Conservation (phyloP, 2,888 invertebrate species). For the Catocala fraxini region DNA sequence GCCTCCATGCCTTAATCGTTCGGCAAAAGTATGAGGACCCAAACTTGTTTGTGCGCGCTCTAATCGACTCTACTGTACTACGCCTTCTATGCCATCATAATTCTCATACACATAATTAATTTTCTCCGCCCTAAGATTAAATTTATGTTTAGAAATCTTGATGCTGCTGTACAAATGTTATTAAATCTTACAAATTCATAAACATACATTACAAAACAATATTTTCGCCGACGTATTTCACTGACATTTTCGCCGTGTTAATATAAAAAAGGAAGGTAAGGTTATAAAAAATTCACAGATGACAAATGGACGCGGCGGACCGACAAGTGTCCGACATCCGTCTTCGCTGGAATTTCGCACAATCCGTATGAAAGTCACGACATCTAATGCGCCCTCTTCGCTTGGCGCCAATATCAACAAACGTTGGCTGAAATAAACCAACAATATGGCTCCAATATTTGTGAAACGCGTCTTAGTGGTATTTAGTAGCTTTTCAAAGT, state of each 20-base stretch:
- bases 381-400: constrained; percentile 34
- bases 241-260: constrained; percentile 24
- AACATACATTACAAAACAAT: neutral
- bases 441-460: neutral
- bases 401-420: constrained; percentile 4
- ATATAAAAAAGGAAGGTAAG: constrained; percentile 52
- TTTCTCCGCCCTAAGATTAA: too few species aligned
- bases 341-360: constrained; percentile 62
- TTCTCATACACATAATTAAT: too few species aligned
- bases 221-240: constrained; percentile 10
- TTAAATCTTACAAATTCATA: constrained; percentile 1
- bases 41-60: too few species aligned
- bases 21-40: too few species aligned
- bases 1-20: too few species aligned
- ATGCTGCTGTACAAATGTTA: neutral
- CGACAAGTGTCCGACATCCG: constrained; percentile 72
- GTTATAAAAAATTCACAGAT: constrained; percentile 72
- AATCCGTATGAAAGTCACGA: constrained; percentile 64
- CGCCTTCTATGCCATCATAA: too few species aligned
- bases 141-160: too few species aligned
- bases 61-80: too few species aligned
- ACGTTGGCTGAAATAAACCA: neutral
- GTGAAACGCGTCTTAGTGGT: too few species aligned
- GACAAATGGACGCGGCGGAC: constrained; percentile 63
- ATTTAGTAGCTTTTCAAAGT: too few species aligned